Base-by-base conservation (phyloP, 2,797 vertebrate genomes). In the Lagodon rhomboides region DNA sequence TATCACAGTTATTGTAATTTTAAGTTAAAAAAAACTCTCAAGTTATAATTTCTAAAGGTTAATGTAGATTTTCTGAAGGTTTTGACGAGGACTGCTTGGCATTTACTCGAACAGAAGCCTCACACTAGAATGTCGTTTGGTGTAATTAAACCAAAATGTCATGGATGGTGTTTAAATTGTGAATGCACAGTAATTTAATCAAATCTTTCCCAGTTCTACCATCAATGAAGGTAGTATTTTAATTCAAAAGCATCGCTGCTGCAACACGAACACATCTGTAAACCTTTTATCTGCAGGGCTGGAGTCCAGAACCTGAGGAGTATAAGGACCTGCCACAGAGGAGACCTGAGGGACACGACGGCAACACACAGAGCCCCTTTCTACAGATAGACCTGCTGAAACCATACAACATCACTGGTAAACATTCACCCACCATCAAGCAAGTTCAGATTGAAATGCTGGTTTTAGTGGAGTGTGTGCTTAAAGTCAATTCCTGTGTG, bases 361-460 rank as follows among this genome's bases (percentile, higher is more conserved):
- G 78, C 53, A 66, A 59, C 69, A 74, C 73, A 16, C 73, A 55
- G 0, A 91, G 90, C 0, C 95, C 94, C 1, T 96, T 93, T 80
- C 87, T 97, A 1, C 96, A 98, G 86, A 92, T 97, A 56, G 94
- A 98, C 90, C 90, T 98, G 44, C 93, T 95, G 68, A 77, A 47
- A 78, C 77, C 91, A 1, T 82, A 87, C 80, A 98, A 98, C 87
- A 93, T 98, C 83, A 97, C 97, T 0, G 97, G 97, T 98, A 86
- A 77, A 60, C 60, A 27, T 38, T 46, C 3, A 1, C 1, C 20
- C 30, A 1, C 44, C 1, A 7, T 12, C 16, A 17, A 58, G 8
- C 12, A 61, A 27, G 12, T 4, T 8, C 12, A 4, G 13, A 62
- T 30, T 5, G 5, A 56, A 30, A 13, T 43, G 25, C 10, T 41